phyloP scores from a whole-genome alignment of 2,797 vertebrate genomes.

The Microchirus variegatus region DNA sequence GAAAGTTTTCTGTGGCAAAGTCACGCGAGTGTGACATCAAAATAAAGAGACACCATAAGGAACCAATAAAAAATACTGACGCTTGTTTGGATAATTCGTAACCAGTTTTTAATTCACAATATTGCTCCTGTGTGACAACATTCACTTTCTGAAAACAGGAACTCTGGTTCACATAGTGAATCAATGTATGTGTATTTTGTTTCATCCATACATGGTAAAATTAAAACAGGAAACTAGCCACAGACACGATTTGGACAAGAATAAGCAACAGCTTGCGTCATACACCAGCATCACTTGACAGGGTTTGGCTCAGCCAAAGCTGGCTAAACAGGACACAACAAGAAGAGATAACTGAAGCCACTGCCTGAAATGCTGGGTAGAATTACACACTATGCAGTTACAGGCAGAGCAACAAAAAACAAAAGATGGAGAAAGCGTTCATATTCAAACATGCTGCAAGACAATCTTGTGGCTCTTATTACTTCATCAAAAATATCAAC shows the following conservation, averaged over 20 bases:
- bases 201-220: background rate
- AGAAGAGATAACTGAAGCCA: background rate
- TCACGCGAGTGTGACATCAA: too few species aligned
- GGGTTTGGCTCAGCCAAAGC: background rate
- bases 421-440: background rate
- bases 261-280: background rate
- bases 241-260: background rate
- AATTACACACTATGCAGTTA: conserved; percentile 2
- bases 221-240: background rate
- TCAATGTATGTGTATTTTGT: too few species aligned
- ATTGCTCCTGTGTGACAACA: too few species aligned
- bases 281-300: conserved; percentile 10
- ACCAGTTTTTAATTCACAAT: too few species aligned
- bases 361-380: background rate
- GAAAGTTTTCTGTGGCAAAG: too few species aligned
- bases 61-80: too few species aligned
- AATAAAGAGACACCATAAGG: too few species aligned
- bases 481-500: background rate
- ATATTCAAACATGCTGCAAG: background rate
- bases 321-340: background rate
- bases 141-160: too few species aligned
- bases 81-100: too few species aligned
- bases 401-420: background rate
- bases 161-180: too few species aligned
- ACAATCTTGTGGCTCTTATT: background rate